Evolutionary conservation across 2,797 vertebrate genomes (phyloP), one percentile per base, ranked within the genome.

Genomic region (Amazona ochrocephala): DNA sequence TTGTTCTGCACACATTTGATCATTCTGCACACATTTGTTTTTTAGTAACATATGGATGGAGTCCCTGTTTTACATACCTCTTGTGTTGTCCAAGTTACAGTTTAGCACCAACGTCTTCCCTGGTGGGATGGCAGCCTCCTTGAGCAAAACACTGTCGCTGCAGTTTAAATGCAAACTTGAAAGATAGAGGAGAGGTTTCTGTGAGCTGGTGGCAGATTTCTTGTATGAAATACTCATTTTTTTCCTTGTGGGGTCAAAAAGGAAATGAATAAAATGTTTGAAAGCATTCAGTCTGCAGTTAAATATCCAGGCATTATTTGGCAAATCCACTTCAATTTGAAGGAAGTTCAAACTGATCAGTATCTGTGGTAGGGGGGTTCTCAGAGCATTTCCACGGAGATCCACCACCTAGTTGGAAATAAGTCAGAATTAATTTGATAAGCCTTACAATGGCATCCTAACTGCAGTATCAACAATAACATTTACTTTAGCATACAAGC

Each of bases 361-460:
- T 67, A 96, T 95, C 76, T 98, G 66, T 13, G 98, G 97, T 47
- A 98, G 94, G 77, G 98, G 66, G 39, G 90, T 96, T 83, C 96
- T 98, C 96, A 99, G 82, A 68, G 96, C 91, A 79, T 99, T 99
- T 96, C 96, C 97, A 93, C 98, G 98, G 95, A 99, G 97, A 95
- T 99, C 98, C 66, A 99, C 89, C 3, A 98, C 96, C 99, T 99
- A 81, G 54, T 78, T 61, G 70, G 68, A 89, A 94, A 89, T 39
- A 94, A 70, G 54, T 65, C 24, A 65, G 58, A 78, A 88, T 86
- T 44, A 75, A 70, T 85, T 94, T 65, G 37, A 18, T 82, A 66
- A 75, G 15, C 17, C 8, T 83, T 61, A 85, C 27, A 66, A 4
- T 8, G 26, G 62, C 81, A 47, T 84, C 32, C 61, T 74, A 78